Evolutionary conservation across 2,888 invertebrate genomes (phyloP).

Genomic region (Tupiocoris notatus): DNA sequence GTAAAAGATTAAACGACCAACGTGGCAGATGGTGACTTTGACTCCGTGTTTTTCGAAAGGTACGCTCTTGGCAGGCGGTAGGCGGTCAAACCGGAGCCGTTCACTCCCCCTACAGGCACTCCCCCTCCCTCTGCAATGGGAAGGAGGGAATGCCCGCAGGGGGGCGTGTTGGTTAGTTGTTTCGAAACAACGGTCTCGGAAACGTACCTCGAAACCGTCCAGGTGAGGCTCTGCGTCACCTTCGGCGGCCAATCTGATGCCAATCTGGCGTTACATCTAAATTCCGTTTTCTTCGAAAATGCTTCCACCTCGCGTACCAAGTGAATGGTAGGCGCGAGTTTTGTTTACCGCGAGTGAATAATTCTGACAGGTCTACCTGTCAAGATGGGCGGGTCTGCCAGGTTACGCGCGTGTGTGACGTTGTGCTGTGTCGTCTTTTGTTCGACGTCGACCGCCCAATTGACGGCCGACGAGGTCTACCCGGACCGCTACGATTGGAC

Average conservation of each 20-base stretch:
- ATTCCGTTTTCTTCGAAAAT: too few relatives aligned
- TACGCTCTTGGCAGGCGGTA: too few relatives aligned
- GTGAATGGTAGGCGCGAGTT: too few relatives aligned
- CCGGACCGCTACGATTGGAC: conserved; percentile 12
- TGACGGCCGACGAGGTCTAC: background rate
- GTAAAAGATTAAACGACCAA: too few relatives aligned
- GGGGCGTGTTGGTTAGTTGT: conserved; percentile 30
- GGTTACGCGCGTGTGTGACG: conserved; percentile 14
- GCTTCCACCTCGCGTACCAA: too few relatives aligned
- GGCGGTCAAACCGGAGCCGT: background rate
- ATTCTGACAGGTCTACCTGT: background rate
- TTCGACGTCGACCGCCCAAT: background rate
- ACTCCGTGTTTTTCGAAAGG: too few relatives aligned
- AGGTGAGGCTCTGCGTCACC: background rate
- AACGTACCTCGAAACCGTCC: background rate
- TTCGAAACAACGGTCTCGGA: conserved; percentile 42
- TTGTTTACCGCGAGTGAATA: background rate
- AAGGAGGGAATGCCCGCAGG: background rate
- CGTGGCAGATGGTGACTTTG: too few relatives aligned
- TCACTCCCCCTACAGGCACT: too few relatives aligned
- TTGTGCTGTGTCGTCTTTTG: conserved; percentile 20
- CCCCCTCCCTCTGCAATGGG: background rate
- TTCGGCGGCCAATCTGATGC: background rate
- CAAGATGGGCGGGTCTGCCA: conserved; percentile 29
- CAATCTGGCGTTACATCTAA: too few relatives aligned